Base-by-base conservation (phyloP, 2,888 invertebrate genomes). In the Drosophila barbarae region DNA sequence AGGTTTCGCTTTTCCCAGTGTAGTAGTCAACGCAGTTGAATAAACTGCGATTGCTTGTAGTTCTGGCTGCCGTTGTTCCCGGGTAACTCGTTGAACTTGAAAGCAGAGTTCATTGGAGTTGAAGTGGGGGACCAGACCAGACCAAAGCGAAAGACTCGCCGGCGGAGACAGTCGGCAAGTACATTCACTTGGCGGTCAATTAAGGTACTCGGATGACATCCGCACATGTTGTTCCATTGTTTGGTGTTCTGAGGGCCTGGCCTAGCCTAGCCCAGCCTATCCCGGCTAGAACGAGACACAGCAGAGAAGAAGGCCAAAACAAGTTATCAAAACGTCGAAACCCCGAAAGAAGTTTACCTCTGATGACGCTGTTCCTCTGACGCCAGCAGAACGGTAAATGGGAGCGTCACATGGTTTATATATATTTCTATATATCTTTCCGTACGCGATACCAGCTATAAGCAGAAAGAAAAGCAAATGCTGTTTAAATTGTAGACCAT, bases 131-230 rank as follows among this genome's bases (percentile, higher is more conserved):
- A 13, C 35, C 15, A 28, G 44, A 12, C 30, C 30, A 46, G 46
- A 32, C 46, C 32, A 46, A 35, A 12, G 35, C 28, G 30, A 34
- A 30, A 32, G 39, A 23, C 15, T 12, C 46, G 13, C 49, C 51
- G 51, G 41, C n/a, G 32, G 36, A 56, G 57, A 44, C 44, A 46
- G 42, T 30, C 28, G 13, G 46, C 56, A 53, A 64, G 70, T 58
- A 58, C 70, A 59, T 57, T 52, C 67, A 54, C 64, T 73, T 77
- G 66, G 52, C 72, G 76, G 71, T 73, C 81, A 84, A 84, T 81
- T 77, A 81, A 69, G 70, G 74, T 56, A 50, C 63, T 42, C 57
- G 57, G 30, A 59, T 67, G 63, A 63, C 66, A 63, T 63, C 63
- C 44, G 61, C 52, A 61, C 61, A 51, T 50, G 61, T 51, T 56